phyloP scores from a whole-genome alignment of 2,888 invertebrate species.

The Dugesia japonica region DNA sequence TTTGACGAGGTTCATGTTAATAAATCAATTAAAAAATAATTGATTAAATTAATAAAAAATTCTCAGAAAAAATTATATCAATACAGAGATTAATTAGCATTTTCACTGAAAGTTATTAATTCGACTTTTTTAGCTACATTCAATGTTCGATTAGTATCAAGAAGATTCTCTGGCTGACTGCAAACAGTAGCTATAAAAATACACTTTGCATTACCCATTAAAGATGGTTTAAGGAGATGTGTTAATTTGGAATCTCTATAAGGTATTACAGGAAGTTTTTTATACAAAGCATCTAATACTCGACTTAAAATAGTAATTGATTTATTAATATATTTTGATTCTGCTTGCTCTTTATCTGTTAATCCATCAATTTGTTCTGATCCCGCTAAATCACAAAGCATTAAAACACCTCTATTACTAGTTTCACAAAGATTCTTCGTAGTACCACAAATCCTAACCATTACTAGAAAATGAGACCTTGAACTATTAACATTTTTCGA shows the following conservation, averaged over 20 bases:
- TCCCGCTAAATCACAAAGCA: constrained; percentile 25
- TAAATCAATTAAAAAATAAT: constrained; percentile 12
- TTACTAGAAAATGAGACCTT: constrained; percentile 29
- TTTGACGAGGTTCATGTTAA: too few relatives aligned
- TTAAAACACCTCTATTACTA: constrained; percentile 23
- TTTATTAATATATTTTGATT: constrained; percentile 28
- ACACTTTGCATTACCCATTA: constrained; percentile 27
- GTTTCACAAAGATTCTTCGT: constrained; percentile 1
- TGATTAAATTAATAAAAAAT: constrained; percentile 15
- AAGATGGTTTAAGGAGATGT: constrained; percentile 26
- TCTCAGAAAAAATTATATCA: neutral
- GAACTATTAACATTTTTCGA: constrained; percentile 22
- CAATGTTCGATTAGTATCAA: constrained; percentile 21
- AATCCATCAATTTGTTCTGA: constrained; percentile 20
- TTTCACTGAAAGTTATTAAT: neutral
- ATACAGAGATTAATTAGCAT: neutral
- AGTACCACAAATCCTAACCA: constrained; percentile 23
- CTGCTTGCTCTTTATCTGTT: constrained; percentile 13
- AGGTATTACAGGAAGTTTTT: neutral
- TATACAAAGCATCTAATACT: constrained; percentile 26
- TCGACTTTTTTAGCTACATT: constrained; percentile 23
- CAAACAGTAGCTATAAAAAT: constrained; percentile 26
- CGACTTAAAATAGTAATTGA: constrained; percentile 20
- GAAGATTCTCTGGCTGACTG: constrained; percentile 16
- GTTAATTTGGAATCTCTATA: constrained; percentile 28